Percentiles rank a stretch among this genome's conserved stretches.
phyloP scores from a whole-genome alignment of 2,888 invertebrate genomes.

The Polyploca ridens region DNA sequence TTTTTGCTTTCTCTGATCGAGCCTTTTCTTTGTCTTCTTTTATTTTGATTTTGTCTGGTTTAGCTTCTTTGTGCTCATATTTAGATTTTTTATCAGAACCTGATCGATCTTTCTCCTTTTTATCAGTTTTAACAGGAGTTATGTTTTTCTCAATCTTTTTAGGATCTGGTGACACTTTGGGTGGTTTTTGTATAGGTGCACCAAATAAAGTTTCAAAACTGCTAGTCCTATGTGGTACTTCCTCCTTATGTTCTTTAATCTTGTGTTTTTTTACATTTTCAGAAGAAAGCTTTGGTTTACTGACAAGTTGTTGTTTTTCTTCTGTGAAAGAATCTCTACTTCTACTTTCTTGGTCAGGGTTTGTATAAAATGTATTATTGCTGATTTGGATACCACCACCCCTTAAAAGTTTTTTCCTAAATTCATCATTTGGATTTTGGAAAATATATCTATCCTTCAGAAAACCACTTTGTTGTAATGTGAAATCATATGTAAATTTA shows the following conservation, averaged over 20 bases:
- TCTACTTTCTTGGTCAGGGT: constrained; percentile 82
- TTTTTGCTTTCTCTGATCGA: constrained; percentile 77
- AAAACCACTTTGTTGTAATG: constrained; percentile 90
- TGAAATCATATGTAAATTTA: constrained; percentile 93
- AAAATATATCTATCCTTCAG: constrained; percentile 94
- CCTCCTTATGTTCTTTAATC: constrained; percentile 82
- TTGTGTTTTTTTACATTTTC: constrained; percentile 86
- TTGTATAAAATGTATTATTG: constrained; percentile 75
- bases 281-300: constrained; percentile 89
- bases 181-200: constrained; percentile 90
- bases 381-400: constrained; percentile 89
- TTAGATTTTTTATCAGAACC: constrained; percentile 77
- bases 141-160: constrained; percentile 78
- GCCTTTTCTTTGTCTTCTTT: constrained; percentile 79
- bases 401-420: constrained; percentile 92
- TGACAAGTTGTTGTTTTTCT: constrained; percentile 86
- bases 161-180: constrained; percentile 88
- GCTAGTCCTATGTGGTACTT: constrained; percentile 83
- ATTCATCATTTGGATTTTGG: constrained; percentile 94
- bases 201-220: constrained; percentile 93
- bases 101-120: constrained; percentile 83
- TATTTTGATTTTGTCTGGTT: constrained; percentile 74
- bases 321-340: constrained; percentile 84
- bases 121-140: constrained; percentile 73
- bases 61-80: constrained; percentile 77